Evolutionary conservation across 2,113 vertebrate genomes (phyloP), one percentile per base, ranked within the genome.

Genomic region (Corydoras maculifer): DNA sequence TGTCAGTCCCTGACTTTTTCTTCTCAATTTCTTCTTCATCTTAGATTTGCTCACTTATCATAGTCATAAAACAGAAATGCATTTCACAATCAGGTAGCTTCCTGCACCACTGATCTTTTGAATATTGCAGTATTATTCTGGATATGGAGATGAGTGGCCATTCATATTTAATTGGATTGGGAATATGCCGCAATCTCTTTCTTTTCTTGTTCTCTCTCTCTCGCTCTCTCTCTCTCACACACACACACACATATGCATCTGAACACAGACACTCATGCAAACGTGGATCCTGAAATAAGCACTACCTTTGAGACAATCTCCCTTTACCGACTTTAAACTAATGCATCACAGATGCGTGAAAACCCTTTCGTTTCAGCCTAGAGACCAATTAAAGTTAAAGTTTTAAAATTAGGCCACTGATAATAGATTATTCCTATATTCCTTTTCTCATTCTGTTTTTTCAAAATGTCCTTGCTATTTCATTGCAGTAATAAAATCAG

Each of bases 61-160:
- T 51, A 60, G 55, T 51, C 55, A 57, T 61, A 48, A 58, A 50
- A 31, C 74, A 57, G 73, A 82, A 78, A 72, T 80, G 61, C 72
- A 66, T 69, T 75, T 75, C 63, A 74, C 62, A 78, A 65, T 14
- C 48, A 75, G 43, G 54, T 75, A 77, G 68, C 75, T 80, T 78
- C 83, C 78, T 68, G 72, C 68, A 73, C 78, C 75, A 68, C 72
- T 65, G 72, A 72, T 75, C 68, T 62, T 78, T 70, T 86, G 79
- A 84, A 83, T 86, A 83, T 85, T 87, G 70, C 75, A 78, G 75
- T 54, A 48, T 77, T 82, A 80, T 82, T 83, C 69, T 80, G 81
- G 75, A 73, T 75, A 65, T 81, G 74, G 69, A 82, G 69, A 84
- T 80, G 78, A 86, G 77, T 65, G 72, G 65, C 69, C 78, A 79